phyloP scores from a whole-genome alignment of 2,888 invertebrate species.

The Netelia fuscicornis region DNA sequence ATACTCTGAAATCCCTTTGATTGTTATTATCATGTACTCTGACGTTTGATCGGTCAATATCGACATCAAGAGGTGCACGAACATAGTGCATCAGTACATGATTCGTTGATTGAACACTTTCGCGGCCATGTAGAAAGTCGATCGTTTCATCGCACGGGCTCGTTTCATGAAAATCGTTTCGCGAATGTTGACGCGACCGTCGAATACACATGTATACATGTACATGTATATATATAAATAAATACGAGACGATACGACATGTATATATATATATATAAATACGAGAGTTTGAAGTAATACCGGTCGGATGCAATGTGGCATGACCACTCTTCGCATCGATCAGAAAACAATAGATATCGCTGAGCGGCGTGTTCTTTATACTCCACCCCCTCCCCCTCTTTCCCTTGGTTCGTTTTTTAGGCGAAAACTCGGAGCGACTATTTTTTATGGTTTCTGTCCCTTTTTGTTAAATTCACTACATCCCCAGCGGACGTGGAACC shows the following conservation, averaged over 20 bases:
- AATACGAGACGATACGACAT: too few species aligned
- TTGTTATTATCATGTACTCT: not conserved
- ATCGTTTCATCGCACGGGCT: slow-evolving; percentile 40
- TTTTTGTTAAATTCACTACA: slow-evolving; percentile 51
- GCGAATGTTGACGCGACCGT: slow-evolving; percentile 28
- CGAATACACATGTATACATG: slow-evolving; percentile 11
- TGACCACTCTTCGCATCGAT: not conserved
- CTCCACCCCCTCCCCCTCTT: not conserved
- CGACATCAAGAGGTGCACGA: not conserved
- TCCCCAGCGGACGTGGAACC: slow-evolving; percentile 6
- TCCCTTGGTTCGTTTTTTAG: not conserved
- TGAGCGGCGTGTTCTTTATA: not conserved
- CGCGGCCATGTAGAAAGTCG: not conserved
- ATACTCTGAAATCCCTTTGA: not conserved
- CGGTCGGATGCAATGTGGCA: slow-evolving; percentile 5
- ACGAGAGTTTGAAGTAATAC: not conserved
- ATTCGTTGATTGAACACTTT: slow-evolving; percentile 40
- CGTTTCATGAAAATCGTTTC: slow-evolving; percentile 48
- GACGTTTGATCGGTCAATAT: not conserved
- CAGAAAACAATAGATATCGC: not conserved
- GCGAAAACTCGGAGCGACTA: slow-evolving; percentile 24
- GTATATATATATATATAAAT: not conserved
- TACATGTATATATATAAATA: not conserved
- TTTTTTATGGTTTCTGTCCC: slow-evolving; percentile 5
- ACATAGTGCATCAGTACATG: not conserved